Evolutionary conservation across 2,113 vertebrate species (phyloP).

Genomic region (Oxyruncus cristatus): DNA sequence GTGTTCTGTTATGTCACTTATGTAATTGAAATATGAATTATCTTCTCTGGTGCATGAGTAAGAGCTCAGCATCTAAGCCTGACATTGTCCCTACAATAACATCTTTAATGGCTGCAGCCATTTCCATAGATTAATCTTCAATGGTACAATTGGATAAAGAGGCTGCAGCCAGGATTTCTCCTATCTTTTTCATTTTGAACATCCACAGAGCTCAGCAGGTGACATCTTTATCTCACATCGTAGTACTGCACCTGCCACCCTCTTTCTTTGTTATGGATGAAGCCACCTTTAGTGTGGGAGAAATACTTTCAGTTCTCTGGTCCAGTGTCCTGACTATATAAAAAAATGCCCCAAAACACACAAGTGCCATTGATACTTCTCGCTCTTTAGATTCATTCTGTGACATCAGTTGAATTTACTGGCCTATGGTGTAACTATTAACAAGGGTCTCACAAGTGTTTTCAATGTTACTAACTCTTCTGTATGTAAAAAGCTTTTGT

Average conservation of each 20-base stretch:
- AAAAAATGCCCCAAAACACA: not conserved
- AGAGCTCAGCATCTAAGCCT: not conserved
- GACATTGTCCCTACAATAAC: not conserved
- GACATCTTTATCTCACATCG: not conserved
- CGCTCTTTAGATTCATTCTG: not conserved
- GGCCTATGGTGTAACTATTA: not conserved
- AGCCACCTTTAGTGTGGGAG: not conserved
- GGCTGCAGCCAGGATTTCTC: not conserved
- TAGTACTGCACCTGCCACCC: not conserved
- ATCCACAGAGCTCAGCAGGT: not conserved
- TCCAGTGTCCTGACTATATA: not conserved
- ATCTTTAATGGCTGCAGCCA: constrained; percentile 9
- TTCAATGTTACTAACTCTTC: not conserved
- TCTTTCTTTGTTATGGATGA: not conserved
- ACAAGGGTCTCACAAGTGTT: not conserved
- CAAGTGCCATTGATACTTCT: not conserved
- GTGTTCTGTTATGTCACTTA: not conserved
- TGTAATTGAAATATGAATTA: not conserved
- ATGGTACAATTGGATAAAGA: not conserved
- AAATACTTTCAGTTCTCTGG: not conserved
- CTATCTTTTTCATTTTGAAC: not conserved
- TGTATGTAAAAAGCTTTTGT: not conserved
- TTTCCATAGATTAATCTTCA: constrained; percentile 11
- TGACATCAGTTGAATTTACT: not conserved
- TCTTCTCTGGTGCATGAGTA: not conserved